phyloP scores from a whole-genome alignment of 1,140 invertebrate genomes.

The Drosophila takahashii region DNA sequence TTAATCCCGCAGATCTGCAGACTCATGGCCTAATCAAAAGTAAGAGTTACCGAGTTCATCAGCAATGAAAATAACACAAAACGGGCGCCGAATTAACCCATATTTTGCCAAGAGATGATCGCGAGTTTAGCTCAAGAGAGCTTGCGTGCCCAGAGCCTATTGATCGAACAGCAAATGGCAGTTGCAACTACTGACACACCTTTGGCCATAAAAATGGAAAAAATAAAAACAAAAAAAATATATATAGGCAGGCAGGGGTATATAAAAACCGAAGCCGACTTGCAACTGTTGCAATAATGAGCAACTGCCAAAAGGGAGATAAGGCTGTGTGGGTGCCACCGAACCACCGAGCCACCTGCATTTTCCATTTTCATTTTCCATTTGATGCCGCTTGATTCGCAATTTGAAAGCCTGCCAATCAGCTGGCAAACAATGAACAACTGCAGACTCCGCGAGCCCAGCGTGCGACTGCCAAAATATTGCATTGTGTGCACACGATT shows the following conservation, averaged over 20 bases:
- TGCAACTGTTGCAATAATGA: slow-evolving; percentile 62
- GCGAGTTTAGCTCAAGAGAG: slow-evolving; percentile 23
- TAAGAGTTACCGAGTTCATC: slow-evolving; percentile 79
- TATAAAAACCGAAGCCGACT: slow-evolving; percentile 20
- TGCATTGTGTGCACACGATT: slow-evolving; percentile 74
- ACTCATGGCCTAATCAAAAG: slow-evolving; percentile 80
- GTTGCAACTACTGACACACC: slow-evolving; percentile 77
- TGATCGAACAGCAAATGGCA: slow-evolving; percentile 65
- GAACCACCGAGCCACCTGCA: slow-evolving; percentile 65
- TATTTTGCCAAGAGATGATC: slow-evolving; percentile 45
- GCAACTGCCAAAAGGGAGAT: slow-evolving; percentile 63
- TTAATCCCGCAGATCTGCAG: slow-evolving; percentile 69
- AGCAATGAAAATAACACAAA: slow-evolving; percentile 74
- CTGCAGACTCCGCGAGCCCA: slow-evolving; percentile 31
- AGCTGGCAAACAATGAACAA: slow-evolving; percentile 53
- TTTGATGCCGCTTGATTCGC: slow-evolving; percentile 23
- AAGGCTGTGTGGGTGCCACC: slow-evolving; percentile 67
- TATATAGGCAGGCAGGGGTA: background rate
- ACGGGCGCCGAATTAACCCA: slow-evolving; percentile 67
- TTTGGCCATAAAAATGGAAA: slow-evolving; percentile 24
- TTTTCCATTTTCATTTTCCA: slow-evolving; percentile 35
- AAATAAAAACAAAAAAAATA: slow-evolving; percentile 19
- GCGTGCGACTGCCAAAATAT: slow-evolving; percentile 50
- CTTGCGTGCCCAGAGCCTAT: slow-evolving; percentile 54
- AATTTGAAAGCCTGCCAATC: slow-evolving; percentile 77